Conservation (phyloP, 2,888 invertebrate species). For the Suillia variegata region DNA sequence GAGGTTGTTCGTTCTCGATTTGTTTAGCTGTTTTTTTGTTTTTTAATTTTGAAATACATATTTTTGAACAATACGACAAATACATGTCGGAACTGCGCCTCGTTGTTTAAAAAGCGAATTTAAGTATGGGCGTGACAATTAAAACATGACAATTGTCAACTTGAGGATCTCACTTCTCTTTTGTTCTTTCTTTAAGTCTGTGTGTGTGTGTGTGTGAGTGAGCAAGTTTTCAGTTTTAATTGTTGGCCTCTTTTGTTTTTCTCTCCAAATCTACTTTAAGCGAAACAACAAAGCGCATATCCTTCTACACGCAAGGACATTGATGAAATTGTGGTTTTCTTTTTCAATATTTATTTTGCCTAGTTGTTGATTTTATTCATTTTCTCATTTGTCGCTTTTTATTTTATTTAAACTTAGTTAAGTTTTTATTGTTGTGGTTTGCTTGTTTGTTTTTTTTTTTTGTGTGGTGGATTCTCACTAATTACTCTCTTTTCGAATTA, state of each 20-base stretch:
- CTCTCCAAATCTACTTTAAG: background rate
- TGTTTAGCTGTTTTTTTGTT: background rate
- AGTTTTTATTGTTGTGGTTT: slow-evolving; percentile 1
- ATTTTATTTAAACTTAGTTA: background rate
- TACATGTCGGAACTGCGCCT: too few species aligned
- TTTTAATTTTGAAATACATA: background rate
- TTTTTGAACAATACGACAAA: background rate
- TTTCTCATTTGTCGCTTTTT: background rate
- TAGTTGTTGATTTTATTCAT: background rate
- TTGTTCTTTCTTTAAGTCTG: slow-evolving; percentile 17
- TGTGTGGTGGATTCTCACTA: slow-evolving; percentile 18
- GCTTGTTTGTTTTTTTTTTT: slow-evolving; percentile 7
- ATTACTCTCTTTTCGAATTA: slow-evolving; percentile 2
- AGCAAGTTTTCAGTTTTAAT: background rate
- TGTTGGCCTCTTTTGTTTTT: background rate
- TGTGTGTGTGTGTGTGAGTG: slow-evolving; percentile 21
- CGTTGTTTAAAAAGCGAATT: too few species aligned
- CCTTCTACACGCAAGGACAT: background rate
- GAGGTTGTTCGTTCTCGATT: slow-evolving; percentile 23
- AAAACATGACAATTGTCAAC: too few species aligned
- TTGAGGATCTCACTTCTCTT: too few species aligned
- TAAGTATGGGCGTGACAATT: too few species aligned
- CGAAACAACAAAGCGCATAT: background rate
- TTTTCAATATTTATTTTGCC: background rate
- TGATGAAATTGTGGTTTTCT: background rate